phyloP scores from a whole-genome alignment of 2,888 invertebrate species.

The Tenthredo mesomela region DNA sequence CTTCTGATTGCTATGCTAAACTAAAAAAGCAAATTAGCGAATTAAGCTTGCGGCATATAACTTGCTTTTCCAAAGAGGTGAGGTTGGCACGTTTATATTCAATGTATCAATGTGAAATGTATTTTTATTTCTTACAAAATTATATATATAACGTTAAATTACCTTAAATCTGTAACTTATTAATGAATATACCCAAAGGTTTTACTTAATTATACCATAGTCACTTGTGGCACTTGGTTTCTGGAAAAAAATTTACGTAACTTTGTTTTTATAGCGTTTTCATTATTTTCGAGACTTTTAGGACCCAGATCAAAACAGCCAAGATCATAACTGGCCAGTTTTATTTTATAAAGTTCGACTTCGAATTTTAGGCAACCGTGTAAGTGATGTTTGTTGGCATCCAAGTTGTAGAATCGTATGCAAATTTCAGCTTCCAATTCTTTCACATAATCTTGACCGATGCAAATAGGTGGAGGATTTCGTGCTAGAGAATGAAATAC shows the following conservation, averaged over 20 bases:
- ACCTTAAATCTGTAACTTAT: conserved; percentile 4
- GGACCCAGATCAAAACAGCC: conserved; percentile 65
- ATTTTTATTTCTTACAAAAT: conserved; percentile 48
- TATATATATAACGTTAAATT: background rate
- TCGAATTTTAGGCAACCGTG: conserved; percentile 66
- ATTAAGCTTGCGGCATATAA: conserved; percentile 23
- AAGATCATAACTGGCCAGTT: conserved; percentile 59
- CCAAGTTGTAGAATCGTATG: conserved; percentile 67
- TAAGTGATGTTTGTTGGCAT: conserved; percentile 60
- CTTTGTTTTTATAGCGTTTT: background rate
- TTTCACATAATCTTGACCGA: conserved; percentile 66
- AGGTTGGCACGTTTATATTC: conserved; percentile 8
- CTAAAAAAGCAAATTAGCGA: conserved; percentile 59
- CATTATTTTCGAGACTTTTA: background rate
- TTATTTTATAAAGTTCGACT: conserved; percentile 56
- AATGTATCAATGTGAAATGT: conserved; percentile 37
- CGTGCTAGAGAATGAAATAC: conserved; percentile 62
- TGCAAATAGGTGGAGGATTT: conserved; percentile 72
- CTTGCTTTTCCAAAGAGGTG: conserved; percentile 34
- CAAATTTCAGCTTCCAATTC: conserved; percentile 64
- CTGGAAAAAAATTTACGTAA: conserved; percentile 36
- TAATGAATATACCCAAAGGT: conserved; percentile 10
- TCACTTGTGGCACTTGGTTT: conserved; percentile 52
- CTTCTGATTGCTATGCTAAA: conserved; percentile 75
- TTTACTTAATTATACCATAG: conserved; percentile 55